Evolutionary conservation across 92 coral and sea anemone species (phyloP), one percentile per base, ranked within the genome.

Genomic region (Epizoanthus ramosus): DNA sequence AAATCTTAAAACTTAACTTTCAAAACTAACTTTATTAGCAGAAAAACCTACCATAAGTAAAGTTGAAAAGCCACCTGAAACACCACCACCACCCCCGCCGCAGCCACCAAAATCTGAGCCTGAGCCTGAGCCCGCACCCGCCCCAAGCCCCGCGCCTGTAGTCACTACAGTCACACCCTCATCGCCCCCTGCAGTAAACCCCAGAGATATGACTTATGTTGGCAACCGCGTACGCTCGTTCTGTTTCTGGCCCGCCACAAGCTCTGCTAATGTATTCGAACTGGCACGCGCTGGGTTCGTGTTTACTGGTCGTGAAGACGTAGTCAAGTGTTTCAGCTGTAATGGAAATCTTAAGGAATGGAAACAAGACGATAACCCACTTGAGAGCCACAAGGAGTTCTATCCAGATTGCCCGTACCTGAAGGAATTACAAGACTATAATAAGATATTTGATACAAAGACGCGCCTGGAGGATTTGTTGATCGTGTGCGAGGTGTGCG

Each of bases 251-350:
- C 98, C 99, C 6, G 91, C 99, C 10, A 97, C 99, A 17, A 90
- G 92, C 73, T 94, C 99, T 7, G 99, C 94, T 31, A 97, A 97
- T 77, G 98, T 97, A 43, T 97, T 97, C 71, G 94, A 95, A 66
- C 91, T 97, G 76, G 99, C 99, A 54, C 90, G 99, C 53, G 99
- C 99, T 9, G 99, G 99, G 23, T 97, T 97, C 81, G 80, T 89
- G 23, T 97, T 94, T 70, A 92, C 99, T 24, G 99, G 99, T n/a
- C 90, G 91, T 1, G 99, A 95, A 16, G 99, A 97, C 69, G 92
- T 97, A 1, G 99, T 97, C n/a, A 92, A 94, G 87, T 97, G 99
- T 67, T 94, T 90, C 79, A 89, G 89, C 71, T 97, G 99, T 82
- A 91, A 94, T 54, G 99, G 99, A 18, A 97, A 98, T 50, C 91